Base-by-base conservation (phyloP, 2,797 vertebrate genomes). In the Rhynchonycteris naso region DNA sequence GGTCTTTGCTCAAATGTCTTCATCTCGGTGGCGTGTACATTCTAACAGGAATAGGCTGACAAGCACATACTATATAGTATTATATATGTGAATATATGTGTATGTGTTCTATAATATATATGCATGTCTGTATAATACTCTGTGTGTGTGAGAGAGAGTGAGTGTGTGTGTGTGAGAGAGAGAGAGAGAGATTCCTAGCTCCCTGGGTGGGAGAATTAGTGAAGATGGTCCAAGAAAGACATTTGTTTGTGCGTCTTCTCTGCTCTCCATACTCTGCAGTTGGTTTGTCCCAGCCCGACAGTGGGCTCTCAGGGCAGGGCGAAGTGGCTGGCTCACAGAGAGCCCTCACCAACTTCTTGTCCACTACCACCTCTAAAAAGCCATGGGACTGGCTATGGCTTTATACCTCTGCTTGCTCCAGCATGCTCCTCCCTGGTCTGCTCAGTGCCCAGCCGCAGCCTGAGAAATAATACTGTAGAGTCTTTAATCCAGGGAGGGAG, bases 281-380 rank as follows among this genome's bases (percentile, higher is more conserved):
- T 71, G 5, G 13, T 74, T 47, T 89, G 14, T 19, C 11, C 68
- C 13, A 50, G 30, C n/a, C 43, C 81, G 58, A 21, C 21, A 28
- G 56, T 59, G n/a, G 35, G 35, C 50, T 87, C 59, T 52, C 24
- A 82, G 33, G 81, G n/a, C 28, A 72, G 30, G 28, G 56, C 82
- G 59, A 82, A 83, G 43, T 61, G 56, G 52, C 59, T 47, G 59
- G 94, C 94, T 88, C 97, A 97, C 68, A 94, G 83, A 93, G 82
- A 56, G 69, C 10, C 79, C 96, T 3, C 85, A 97, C 92, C 97
- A 97, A 65, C 98, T 97, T 93, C 97, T 97, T 43, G 92, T 98
- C 71, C 97, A 97, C 50, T 95, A 94, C 80, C 2, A 14, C 66
- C 47, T 86, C 38, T 83, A 43, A 69, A 76, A 86, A 78, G 59